Base-by-base conservation (phyloP, 1,140 invertebrate species). In the Parapsyche elsis region DNA sequence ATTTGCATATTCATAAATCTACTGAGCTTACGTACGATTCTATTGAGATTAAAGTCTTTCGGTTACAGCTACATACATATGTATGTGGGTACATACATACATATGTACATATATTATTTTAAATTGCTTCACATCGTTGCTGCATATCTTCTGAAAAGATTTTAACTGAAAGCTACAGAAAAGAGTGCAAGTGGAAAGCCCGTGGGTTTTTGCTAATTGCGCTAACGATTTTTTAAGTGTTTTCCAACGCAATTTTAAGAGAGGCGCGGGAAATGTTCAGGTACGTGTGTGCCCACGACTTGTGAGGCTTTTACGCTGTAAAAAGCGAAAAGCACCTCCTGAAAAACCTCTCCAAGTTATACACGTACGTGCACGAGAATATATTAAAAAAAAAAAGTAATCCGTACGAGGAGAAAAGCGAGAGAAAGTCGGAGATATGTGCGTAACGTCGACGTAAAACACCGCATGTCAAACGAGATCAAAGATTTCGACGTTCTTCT, bases 321-420 rank as follows among this genome's bases (percentile, higher is more conserved):
- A 74, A 46, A 74, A 74, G 71, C 71, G n/a, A 49, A 71, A 71
- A 67, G 21, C 61, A 67, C 19, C 61, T 67, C 0, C 64, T 67
- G 24, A 75, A 75, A 75, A 75, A 49, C 44, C 73, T 75, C 73
- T 75, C 46, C 57, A 75, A 75, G 45, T 57, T 44, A 38, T 38
- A 38, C n/a, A n/a, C 12, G 23, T 75, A 75, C 73, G 73, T 75
- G 73, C 24, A 23, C 73, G 45, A 14, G 73, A 75, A 75, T 75
- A 75, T n/a, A n/a, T 75, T 75, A 57, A 49, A 57, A 61, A 57
- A 49, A 57, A 61, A 67, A 67, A 26, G 64, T 26, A 26, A 67
- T 19, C 64, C 9, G 24, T 26, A 67, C 64, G 21, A 30, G 19
- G 64, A 67, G n/a, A 67, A 67, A 61, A 67, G 64, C 64, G 10